Percentiles rank a stretch among this genome's conserved stretches.
Conservation (phyloP, 2,888 invertebrate genomes). For the Caenorhabditis panamensis region DNA sequence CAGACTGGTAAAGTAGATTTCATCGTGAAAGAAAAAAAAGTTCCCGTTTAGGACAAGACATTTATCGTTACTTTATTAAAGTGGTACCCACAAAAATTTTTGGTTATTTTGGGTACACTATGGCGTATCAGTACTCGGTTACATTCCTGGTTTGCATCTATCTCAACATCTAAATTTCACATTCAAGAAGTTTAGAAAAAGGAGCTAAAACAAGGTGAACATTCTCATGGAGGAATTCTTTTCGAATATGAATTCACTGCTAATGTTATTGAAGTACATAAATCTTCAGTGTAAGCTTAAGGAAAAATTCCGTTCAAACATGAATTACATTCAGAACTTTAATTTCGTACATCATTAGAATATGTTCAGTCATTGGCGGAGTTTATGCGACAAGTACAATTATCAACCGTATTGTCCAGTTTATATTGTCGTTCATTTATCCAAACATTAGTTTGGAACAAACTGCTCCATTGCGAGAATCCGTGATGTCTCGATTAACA, state of each 20-base stretch:
- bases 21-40: background rate
- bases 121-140: conserved; percentile 93
- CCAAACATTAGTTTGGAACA: background rate
- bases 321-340: conserved; percentile 81
- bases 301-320: background rate
- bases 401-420: conserved; percentile 65
- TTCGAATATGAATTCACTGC: conserved; percentile 79
- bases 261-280: conserved; percentile 77
- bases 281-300: conserved; percentile 51
- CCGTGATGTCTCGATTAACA: conserved; percentile 26
- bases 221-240: conserved; percentile 76
- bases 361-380: conserved; percentile 94
- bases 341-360: conserved; percentile 88
- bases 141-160: conserved; percentile 85
- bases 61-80: conserved; percentile 95
- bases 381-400: conserved; percentile 88
- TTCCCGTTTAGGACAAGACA: conserved; percentile 85
- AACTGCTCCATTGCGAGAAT: conserved; percentile 1
- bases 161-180: conserved; percentile 10
- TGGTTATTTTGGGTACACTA: conserved; percentile 72
- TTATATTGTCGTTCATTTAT: conserved; percentile 49
- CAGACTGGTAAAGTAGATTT: conserved; percentile 83
- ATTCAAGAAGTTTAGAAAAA: conserved; percentile 69
- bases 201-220: conserved; percentile 69
- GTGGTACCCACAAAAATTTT: conserved; percentile 94